These are phyloP conservation scores for Trypoxylus dichotomus DNA, from an alignment of 1,140 invertebrate species.

Conservation along the genomic window DNA sequence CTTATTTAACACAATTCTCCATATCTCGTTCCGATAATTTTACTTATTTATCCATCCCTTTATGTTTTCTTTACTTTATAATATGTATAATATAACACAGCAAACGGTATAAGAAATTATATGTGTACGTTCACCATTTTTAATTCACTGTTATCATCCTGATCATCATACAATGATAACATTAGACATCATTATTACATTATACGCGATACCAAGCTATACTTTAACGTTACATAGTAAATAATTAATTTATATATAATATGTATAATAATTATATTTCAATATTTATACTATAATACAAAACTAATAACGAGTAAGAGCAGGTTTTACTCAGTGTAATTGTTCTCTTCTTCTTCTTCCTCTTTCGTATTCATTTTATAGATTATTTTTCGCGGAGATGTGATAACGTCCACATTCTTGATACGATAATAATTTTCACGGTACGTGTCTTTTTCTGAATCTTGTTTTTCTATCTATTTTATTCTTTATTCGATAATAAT, in stretches of 20 bases:
- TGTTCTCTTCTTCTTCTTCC: background rate
- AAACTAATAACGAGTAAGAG: background rate
- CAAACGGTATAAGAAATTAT: conserved; percentile 44
- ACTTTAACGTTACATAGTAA: background rate
- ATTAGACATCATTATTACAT: background rate
- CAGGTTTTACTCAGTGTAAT: background rate
- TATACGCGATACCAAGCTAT: background rate
- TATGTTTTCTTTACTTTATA: background rate
- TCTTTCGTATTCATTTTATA: background rate
- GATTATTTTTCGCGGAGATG: background rate
- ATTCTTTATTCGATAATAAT: conserved; percentile 14
- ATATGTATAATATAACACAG: conserved; percentile 47
- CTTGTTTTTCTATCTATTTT: background rate
- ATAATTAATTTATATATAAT: conserved; percentile 13
- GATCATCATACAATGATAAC: background rate
- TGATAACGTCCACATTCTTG: background rate
- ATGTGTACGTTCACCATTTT: background rate
- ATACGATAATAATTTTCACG: background rate
- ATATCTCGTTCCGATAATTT: background rate
- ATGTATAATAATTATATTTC: background rate
- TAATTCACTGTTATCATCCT: background rate
- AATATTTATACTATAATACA: background rate
- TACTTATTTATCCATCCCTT: background rate
- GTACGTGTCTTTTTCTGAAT: too few relatives aligned
- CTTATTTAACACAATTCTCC: too few relatives aligned